phyloP scores from a whole-genome alignment of 2,888 invertebrate species.

The Emesis castigata region DNA sequence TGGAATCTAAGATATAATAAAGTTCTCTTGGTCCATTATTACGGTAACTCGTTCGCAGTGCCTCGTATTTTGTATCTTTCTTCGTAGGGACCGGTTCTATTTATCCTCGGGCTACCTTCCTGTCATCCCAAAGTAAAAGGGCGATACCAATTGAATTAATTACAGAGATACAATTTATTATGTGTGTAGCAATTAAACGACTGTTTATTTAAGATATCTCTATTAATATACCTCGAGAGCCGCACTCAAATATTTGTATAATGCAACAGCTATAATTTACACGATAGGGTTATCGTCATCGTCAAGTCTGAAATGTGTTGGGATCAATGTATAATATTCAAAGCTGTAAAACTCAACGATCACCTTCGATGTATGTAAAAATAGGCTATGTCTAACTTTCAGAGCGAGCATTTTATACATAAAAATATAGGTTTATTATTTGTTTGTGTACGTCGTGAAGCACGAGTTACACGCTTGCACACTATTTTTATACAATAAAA shows the following conservation, averaged over 20 bases:
- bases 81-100: constrained; percentile 64
- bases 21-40: not conserved
- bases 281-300: constrained; percentile 52
- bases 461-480: constrained; percentile 87
- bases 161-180: not conserved
- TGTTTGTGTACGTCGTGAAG: constrained; percentile 86
- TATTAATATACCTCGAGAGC: too few relatives aligned
- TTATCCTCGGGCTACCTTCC: constrained; percentile 45
- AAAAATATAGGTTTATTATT: constrained; percentile 82
- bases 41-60: constrained; percentile 69
- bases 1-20: too few relatives aligned
- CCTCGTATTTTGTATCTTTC: constrained; percentile 61
- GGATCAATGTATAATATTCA: constrained; percentile 77
- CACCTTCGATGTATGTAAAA: constrained; percentile 79
- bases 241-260: not conserved
- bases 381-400: constrained; percentile 86
- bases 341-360: constrained; percentile 86
- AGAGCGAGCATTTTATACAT: constrained; percentile 88
- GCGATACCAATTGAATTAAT: constrained; percentile 21
- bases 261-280: not conserved
- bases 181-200: not conserved
- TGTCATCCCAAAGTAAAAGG: constrained; percentile 44
- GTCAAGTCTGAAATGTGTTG: constrained; percentile 76
- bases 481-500: constrained; percentile 89
- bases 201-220: not conserved